Conservation (phyloP, 2,113 vertebrate genomes). For the Thalassoma bifasciatum region DNA sequence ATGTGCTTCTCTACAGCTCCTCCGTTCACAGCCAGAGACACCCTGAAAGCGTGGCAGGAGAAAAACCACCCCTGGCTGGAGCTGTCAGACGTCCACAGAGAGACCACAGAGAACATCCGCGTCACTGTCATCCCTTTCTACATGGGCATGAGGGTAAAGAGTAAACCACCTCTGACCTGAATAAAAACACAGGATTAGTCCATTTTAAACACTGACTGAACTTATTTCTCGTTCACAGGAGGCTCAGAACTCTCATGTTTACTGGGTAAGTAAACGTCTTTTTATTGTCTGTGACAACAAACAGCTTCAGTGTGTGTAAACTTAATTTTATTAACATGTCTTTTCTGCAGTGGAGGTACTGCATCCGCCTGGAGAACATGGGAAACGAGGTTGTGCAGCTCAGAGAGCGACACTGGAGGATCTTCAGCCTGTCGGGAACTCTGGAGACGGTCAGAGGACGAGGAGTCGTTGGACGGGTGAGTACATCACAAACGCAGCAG, state of each 20-base stretch:
- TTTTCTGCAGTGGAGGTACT: conserved; percentile 92
- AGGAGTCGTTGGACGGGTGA: conserved; percentile 95
- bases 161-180: background rate
- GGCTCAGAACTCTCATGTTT: conserved; percentile 97
- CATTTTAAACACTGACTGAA: conserved; percentile 1
- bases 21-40: conserved; percentile 93
- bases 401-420: conserved; percentile 96
- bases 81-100: conserved; percentile 96
- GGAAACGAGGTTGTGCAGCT: conserved; percentile 96
- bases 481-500: conserved; percentile 26
- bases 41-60: conserved; percentile 96
- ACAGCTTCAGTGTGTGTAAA: background rate
- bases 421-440: conserved; percentile 97
- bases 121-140: conserved; percentile 99
- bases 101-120: conserved; percentile 96
- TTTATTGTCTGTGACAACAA: background rate
- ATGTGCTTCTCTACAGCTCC: conserved; percentile 79
- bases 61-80: conserved; percentile 99
- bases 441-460: conserved; percentile 96
- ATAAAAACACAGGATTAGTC: too few relatives aligned
- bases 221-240: conserved; percentile 83
- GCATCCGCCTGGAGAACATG: conserved; percentile 96
- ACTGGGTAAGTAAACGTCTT: conserved; percentile 90
- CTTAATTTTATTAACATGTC: too few relatives aligned
- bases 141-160: conserved; percentile 96